phyloP scores from a whole-genome alignment of 2,113 vertebrate genomes.

The Girardinichthys multiradiatus region DNA sequence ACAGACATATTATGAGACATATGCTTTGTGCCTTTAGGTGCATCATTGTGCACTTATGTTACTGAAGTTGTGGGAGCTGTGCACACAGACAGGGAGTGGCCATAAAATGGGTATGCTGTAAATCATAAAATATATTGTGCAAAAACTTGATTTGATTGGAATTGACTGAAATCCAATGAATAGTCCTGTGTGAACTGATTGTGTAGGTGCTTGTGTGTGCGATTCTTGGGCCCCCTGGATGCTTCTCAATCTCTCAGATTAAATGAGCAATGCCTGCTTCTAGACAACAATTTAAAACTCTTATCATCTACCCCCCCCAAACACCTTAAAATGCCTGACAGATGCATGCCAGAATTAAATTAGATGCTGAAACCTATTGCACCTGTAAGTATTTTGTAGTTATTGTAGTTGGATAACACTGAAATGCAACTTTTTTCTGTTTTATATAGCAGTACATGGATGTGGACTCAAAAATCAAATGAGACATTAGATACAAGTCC shows the following conservation, averaged over 20 bases:
- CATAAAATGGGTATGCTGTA: background rate
- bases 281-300: slow-evolving; percentile 44
- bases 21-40: slow-evolving; percentile 43
- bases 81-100: background rate
- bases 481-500: too few species aligned
- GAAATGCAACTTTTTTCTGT: too few species aligned
- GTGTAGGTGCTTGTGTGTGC: slow-evolving; percentile 27
- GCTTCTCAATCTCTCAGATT: slow-evolving; percentile 62
- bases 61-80: slow-evolving; percentile 1
- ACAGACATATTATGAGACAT: slow-evolving; percentile 59
- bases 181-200: slow-evolving; percentile 5
- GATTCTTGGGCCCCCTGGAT: slow-evolving; percentile 49
- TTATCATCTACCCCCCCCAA: too few species aligned
- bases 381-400: too few species aligned
- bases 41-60: slow-evolving; percentile 16
- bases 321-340: too few species aligned
- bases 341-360: too few species aligned
- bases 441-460: too few species aligned
- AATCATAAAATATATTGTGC: background rate
- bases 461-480: too few species aligned
- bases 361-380: too few species aligned
- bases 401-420: too few species aligned
- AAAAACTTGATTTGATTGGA: background rate
- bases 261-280: slow-evolving; percentile 45
- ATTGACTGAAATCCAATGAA: background rate